Evolutionary conservation across 92 coral and sea anemone genomes (phyloP), one percentile per base, ranked within the genome.

Genomic region (Palythoa heliodiscus): DNA sequence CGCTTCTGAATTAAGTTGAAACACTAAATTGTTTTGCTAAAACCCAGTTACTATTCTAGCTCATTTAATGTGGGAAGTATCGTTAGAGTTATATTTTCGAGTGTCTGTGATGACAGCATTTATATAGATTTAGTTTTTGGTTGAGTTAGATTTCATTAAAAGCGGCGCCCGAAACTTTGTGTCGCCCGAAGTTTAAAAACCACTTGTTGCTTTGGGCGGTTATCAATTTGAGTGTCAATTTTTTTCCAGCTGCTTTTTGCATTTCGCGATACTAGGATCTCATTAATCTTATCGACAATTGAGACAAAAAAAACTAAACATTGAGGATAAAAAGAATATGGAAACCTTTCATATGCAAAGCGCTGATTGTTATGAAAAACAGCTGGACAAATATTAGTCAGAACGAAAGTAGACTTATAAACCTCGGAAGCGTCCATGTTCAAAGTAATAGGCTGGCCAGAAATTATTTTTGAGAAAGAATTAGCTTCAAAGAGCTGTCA

Each of bases 261-360:
- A 1, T 80, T 70, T 80, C 84, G 23, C 17, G 60, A 47, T 70
- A 43, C 58, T 64, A 8, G 58, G 75, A 80, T 80, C 58, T 80
- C 84, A 80, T 80, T 80, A 80, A 80, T 66, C 70, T 64, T 66
- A 66, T 64, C 74, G 72, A 80, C 58, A 43, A 66, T 24, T 14
- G 84, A 80, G 43, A 78, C 83, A 66, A 80, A 43, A 63, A 63
- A 80, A 80, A 53, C 40, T 80, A 66, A 67, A 80, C 84, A 80
- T 80, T 66, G n/a, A 64, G 25, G 17, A 48, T 63, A n/a, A 54
- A 54, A 80, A 78, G 19, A 66, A 80, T 66, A 80, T 22, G 47
- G 60, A 80, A 80, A 43, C 74, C 66, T 80, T 80, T 80, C 58
- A 63, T 40, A 80, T 80, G 84, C 74, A 80, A 80, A 66, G 73